Evolutionary conservation across 2,113 vertebrate species (phyloP), one percentile per base, ranked within the genome.

Genomic region (Psophia crepitans): DNA sequence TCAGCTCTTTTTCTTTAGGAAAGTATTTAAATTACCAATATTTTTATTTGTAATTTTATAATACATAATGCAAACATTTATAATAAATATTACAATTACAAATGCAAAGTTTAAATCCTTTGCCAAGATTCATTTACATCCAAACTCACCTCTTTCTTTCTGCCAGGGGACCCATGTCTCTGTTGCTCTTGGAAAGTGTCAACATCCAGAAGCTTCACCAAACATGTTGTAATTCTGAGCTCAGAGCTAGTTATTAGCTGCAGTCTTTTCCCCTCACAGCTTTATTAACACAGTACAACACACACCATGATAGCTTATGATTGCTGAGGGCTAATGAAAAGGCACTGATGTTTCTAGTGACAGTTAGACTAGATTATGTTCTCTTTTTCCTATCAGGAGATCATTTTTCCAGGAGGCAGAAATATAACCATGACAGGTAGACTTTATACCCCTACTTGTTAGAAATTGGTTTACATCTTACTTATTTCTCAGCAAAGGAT

Each of bases 251-350:
- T 78, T 81, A 64, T 76, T 57, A 93, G 56, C 77, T 79, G 48
- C 66, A 56, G 27, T n/a, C 41, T 48, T 87, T 92, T 64, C 23
- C 37, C 20, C 54, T 84, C 57, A 22, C 37, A 82, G 48, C 51
- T 90, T 87, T 82, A 82, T 79, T 65, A 89, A 53, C 32, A 61
- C 44, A 48, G 24, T 35, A 54, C 61, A 75, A 41, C 39, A 64
- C 64, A 75, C 46, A 53, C n/a, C 13, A 20, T 9, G 39, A 80
- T 68, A 84, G 69, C 23, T 66, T 56, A 64, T 0, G 1, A 51
- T 56, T 89, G 73, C 80, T 84, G 43, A 81, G 27, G 48, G 43
- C 64, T 95, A 53, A 89, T 92, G 87, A 78, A 92, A 94, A 94
- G 51, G 41, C 53, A 70, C 14, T 68, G 60, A 49, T 83, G 64